Conservation (phyloP, 2,113 vertebrate genomes). For the Syrrhaptes paradoxus region DNA sequence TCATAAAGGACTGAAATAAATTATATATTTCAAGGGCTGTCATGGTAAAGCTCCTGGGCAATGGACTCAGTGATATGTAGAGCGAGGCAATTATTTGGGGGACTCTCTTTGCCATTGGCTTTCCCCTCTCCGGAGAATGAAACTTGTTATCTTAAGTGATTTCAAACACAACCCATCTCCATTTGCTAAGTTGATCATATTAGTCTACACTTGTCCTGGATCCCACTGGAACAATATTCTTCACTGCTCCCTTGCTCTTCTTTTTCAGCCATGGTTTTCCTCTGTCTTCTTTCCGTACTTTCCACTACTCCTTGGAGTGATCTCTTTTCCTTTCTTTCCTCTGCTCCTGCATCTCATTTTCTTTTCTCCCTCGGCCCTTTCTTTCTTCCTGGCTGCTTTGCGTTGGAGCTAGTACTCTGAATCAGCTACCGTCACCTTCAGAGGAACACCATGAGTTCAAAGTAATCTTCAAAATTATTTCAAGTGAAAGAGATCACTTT, state of each 20-base stretch:
- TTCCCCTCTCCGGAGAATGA: not conserved
- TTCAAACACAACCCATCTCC: not conserved
- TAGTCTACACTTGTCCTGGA: not conserved
- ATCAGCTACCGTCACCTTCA: not conserved
- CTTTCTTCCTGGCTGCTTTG: not conserved
- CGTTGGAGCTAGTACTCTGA: not conserved
- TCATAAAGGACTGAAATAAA: slow-evolving; percentile 1
- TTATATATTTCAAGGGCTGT: not conserved
- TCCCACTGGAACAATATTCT: not conserved
- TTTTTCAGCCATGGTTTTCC: not conserved
- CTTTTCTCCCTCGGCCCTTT: not conserved
- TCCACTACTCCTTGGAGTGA: not conserved
- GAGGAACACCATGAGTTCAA: not conserved
- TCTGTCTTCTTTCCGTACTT: not conserved
- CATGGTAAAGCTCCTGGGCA: not conserved
- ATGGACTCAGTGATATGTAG: not conserved
- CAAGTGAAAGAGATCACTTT: not conserved
- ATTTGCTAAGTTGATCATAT: not conserved
- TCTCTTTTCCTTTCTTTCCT: not conserved
- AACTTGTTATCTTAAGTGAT: not conserved
- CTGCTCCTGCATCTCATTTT: not conserved
- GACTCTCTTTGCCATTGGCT: not conserved
- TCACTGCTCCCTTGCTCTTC: not conserved
- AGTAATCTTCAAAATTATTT: not conserved
- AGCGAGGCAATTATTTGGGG: not conserved